These are phyloP conservation scores for Drepana arcuata DNA, from an alignment of 1,140 invertebrate species.

Conservation along the genomic window DNA sequence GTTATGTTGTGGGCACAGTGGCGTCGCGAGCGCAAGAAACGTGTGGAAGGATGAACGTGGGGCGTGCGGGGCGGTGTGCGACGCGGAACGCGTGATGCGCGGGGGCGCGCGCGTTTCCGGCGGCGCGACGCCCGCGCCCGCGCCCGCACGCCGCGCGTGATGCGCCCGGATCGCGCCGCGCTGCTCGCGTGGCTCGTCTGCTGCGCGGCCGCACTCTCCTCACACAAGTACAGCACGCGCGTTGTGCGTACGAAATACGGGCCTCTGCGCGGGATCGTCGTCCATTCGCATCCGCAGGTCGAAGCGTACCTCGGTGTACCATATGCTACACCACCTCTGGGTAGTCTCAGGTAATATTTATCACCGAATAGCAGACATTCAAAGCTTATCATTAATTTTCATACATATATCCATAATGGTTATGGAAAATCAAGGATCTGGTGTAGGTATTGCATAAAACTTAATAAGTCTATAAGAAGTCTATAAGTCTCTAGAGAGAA, in stretches of 20 bases:
- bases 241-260: constrained; percentile 91
- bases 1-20: constrained; percentile 25
- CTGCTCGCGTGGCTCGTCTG: constrained; percentile 64
- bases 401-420: too few species aligned
- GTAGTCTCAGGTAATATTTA: constrained; percentile 63
- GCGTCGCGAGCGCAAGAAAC: constrained; percentile 38
- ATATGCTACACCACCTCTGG: constrained; percentile 80
- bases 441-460: too few species aligned
- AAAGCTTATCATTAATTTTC: too few species aligned
- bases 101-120: constrained; percentile 36
- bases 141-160: constrained; percentile 50
- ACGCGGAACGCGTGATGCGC: constrained; percentile 25
- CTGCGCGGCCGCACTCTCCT: constrained; percentile 66
- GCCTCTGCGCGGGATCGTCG: constrained; percentile 85
- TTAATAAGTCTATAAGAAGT: too few species aligned
- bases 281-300: constrained; percentile 83
- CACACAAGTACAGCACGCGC: constrained; percentile 83
- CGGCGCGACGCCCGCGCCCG: constrained; percentile 34
- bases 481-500: too few species aligned
- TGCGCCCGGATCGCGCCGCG: constrained; percentile 56
- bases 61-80: constrained; percentile 17
- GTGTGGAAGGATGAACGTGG: constrained; percentile 35
- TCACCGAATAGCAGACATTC: too few species aligned
- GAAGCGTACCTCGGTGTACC: constrained; percentile 96
- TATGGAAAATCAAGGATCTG: too few species aligned